phyloP scores from a whole-genome alignment of 2,113 vertebrate species.

The Ramphastos sulfuratus region DNA sequence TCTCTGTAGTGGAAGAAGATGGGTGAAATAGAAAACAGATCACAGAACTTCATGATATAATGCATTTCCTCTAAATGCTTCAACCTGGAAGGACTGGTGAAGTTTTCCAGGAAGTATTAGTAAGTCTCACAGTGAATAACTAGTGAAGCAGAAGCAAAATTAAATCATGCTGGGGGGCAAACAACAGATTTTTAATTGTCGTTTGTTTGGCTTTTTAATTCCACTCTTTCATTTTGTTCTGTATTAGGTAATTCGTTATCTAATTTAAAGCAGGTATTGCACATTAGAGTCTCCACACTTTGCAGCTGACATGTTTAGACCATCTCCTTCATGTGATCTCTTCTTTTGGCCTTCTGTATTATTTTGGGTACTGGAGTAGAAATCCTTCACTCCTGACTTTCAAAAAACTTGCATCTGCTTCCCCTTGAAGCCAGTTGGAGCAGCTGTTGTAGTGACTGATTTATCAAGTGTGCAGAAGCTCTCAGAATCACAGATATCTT shows the following conservation, averaged over 20 bases:
- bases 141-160: slow-evolving; percentile 2
- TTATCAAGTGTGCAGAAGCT: background rate
- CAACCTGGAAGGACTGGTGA: background rate
- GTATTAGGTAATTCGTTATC: slow-evolving; percentile 22
- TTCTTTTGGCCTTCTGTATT: background rate
- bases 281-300: background rate
- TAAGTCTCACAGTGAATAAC: background rate
- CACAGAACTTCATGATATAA: background rate
- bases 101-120: background rate
- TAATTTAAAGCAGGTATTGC: background rate
- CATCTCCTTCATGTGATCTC: background rate
- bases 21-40: background rate
- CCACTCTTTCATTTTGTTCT: background rate
- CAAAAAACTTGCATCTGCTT: background rate
- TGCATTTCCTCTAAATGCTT: background rate
- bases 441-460: background rate
- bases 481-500: background rate
- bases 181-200: background rate
- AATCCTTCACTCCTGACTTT: background rate
- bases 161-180: background rate
- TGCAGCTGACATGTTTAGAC: slow-evolving; percentile 10
- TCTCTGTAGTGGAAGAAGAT: background rate
- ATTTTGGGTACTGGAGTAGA: background rate
- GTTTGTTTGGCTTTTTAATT: background rate
- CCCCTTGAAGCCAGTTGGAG: background rate